These are phyloP conservation scores for Mylabris phalerata DNA, from an alignment of 1,140 invertebrate genomes.

Conservation along the genomic window DNA sequence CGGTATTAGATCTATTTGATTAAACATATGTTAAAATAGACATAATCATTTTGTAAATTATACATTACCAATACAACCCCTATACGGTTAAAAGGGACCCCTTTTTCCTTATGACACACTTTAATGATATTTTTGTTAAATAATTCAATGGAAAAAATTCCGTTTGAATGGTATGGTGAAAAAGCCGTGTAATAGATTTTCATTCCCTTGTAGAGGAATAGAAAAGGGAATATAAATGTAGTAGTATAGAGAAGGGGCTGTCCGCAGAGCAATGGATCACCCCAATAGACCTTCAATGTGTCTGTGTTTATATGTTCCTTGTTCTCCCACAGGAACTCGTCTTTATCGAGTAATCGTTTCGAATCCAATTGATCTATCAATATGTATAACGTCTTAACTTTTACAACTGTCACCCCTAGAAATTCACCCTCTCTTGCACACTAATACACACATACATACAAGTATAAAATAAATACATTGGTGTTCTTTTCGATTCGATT, in stretches of 20 bases:
- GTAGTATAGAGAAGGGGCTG: conserved; percentile 10
- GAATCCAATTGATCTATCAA: conserved; percentile 44
- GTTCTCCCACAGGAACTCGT: conserved; percentile 26
- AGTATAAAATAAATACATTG: conserved; percentile 5
- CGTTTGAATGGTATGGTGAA: no score
- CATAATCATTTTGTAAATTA: no score
- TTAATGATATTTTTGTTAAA: no score
- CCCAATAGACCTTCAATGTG: conserved; percentile 19
- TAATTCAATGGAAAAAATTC: no score
- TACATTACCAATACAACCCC: no score
- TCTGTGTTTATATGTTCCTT: no score
- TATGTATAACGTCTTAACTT: conserved; percentile 43
- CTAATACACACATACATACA: background rate
- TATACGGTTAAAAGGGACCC: no score
- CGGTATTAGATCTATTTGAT: no score
- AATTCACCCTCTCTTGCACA: background rate
- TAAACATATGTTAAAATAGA: no score
- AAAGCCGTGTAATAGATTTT: conserved; percentile 31
- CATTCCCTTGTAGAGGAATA: background rate
- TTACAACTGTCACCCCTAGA: conserved; percentile 17
- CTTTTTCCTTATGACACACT: no score
- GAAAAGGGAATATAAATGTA: conserved; percentile 25
- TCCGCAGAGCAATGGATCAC: conserved; percentile 23
- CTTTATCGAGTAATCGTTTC: conserved; percentile 42
- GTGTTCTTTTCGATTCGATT: conserved; percentile 7